A percentile compares a stretch with the other conserved stretches of the same genome.
phyloP scores from a whole-genome alignment of 2,888 invertebrate species.

The Polia nebulosa region DNA sequence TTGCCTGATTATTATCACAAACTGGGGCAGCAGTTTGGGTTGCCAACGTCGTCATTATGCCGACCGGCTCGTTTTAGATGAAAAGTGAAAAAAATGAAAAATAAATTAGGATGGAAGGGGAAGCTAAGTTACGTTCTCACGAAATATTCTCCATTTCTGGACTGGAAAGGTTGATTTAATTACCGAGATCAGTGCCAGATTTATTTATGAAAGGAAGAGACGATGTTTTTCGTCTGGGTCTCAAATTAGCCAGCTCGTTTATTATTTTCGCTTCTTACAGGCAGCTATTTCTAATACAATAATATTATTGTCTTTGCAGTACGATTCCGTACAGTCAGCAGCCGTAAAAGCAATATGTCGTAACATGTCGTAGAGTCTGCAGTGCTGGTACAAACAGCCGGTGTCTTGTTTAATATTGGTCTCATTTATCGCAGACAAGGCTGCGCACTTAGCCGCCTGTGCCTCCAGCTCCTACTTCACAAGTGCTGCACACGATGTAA shows the following conservation, averaged over 20 bases:
- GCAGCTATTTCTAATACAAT: not conserved
- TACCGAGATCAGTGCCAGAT: slow-evolving; percentile 41
- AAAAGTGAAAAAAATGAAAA: slow-evolving; percentile 61
- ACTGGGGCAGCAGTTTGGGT: slow-evolving; percentile 37
- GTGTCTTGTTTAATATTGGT: slow-evolving; percentile 61
- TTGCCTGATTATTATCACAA: slow-evolving; percentile 55
- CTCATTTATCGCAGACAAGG: slow-evolving; percentile 55
- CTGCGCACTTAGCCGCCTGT: slow-evolving; percentile 48
- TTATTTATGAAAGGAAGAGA: slow-evolving; percentile 21
- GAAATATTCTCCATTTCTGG: slow-evolving; percentile 45
- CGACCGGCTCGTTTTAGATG: slow-evolving; percentile 39
- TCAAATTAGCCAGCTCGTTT: not conserved
- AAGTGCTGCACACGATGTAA: slow-evolving; percentile 40
- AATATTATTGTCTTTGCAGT: not conserved
- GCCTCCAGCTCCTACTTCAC: slow-evolving; percentile 20
- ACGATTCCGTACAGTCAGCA: slow-evolving; percentile 1
- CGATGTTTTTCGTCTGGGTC: slow-evolving; percentile 1
- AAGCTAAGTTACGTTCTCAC: slow-evolving; percentile 38
- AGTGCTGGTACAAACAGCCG: slow-evolving; percentile 43
- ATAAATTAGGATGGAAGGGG: slow-evolving; percentile 59
- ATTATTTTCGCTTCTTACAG: not conserved
- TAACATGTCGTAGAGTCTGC: not conserved
- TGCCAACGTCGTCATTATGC: slow-evolving; percentile 52
- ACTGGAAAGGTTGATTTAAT: slow-evolving; percentile 53
- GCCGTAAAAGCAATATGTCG: slow-evolving; percentile 25